Evolutionary conservation across 2,113 vertebrate species (phyloP), one percentile per base, ranked within the genome.

Genomic region (Epinephelus fuscoguttatus): DNA sequence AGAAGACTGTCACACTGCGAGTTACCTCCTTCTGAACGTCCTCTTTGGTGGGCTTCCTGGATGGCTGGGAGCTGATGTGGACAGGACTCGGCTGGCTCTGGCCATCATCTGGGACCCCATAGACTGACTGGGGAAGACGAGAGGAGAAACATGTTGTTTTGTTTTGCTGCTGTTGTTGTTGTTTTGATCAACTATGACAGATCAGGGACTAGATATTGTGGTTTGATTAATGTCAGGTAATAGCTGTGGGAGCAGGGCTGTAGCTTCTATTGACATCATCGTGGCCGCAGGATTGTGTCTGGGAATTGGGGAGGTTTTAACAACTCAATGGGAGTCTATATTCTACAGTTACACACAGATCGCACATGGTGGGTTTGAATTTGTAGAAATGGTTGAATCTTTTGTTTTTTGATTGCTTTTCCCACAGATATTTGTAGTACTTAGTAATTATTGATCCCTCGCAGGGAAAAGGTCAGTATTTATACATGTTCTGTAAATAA

Each of bases 21-120:
- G 25, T 95, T 86, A 97, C 98, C 95, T 98, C 97, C 87, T 97
- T 99, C 86, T 96, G 93, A 84, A 99, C 93, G 74, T 99, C 98
- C 72, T 99, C 98, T 91, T 97, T 97, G 71, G 97, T 98, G 3
- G 96, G 92, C 91, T 97, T 98, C 84, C 96, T 97, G 88, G 93
- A 19, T 0, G 96, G 96, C 25, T 97, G 97, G 68, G 96, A 96
- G 73, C 96, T 96, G 74, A 96, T 70, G 37, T 98, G 98, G 67
- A 96, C 88, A 0, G 98, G 97, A 78, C 97, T 98, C 6, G 97
- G 97, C 72, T 94, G 92, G 8, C 96, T 95, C 91, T 97, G 98
- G 59, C 96, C 93, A 3, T 99, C 98, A 18, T 99, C 98, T 21
- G 97, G 95, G 27, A 98, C 94, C 0, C 98, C 98, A 0, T 99